Base-by-base conservation (phyloP, 2,888 invertebrate genomes). In the Eueremaeus valkanovi region DNA sequence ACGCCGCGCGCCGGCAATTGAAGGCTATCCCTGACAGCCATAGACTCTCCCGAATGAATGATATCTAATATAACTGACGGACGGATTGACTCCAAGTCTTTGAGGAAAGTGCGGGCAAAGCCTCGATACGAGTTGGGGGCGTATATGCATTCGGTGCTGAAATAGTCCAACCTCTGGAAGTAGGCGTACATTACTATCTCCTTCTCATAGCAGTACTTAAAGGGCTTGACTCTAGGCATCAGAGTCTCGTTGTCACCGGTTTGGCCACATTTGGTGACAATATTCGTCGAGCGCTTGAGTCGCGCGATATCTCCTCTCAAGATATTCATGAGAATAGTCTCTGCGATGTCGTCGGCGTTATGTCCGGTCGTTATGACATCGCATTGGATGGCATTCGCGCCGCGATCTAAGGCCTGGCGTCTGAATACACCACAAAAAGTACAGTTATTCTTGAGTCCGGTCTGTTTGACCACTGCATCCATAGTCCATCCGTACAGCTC, bases 141-240 rank as follows among this genome's bases (percentile, higher is more conserved):
- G 86, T 97, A 99, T 70, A 95, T 90, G 85, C 99, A 99, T 84
- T 99, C 99, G 0, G 99, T 99, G 1, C 97, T 97, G 85, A 99
- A 99, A 83, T 99, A 99, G 11, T 97, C 90, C 36, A 99, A 85
- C 82, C 93, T 92, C 83, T 94, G 93, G 83, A 93, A 97, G 83
- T 98, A 93, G 0, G 99, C 98, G 85, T 99, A 97, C 94, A 97
- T 95, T 0, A 98, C 99, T 82, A 99, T 99, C 86, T 99, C 99
- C 82, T 98, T 98, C 83, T 99, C 99, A 83, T 97, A 99, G 0
- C 95, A 90, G 83, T 97, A 98, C 83, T 98, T 98, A 55, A 98
- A 88, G 0, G 97, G 97, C 82, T 98, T 98, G 24, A 95, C 95
- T 80, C 97, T 87, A 0, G 94, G 92, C 81, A 97, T 91, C 13